Conservation (phyloP, 2,888 invertebrate genomes). For the Chorisops tibialis region DNA sequence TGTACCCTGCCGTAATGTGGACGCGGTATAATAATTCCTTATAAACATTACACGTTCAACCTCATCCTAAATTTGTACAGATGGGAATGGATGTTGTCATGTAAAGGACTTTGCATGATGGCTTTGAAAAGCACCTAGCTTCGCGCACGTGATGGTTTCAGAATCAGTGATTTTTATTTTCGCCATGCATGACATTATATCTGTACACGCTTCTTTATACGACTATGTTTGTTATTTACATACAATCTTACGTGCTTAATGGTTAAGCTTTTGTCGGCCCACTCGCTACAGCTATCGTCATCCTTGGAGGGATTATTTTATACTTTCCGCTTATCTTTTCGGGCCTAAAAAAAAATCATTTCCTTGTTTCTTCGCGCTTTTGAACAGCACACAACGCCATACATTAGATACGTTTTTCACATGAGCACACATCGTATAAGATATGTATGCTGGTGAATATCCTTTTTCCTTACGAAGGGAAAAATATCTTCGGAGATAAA, state of each 20-base stretch:
- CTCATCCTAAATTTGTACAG: not conserved
- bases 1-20: not conserved
- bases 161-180: too few relatives aligned
- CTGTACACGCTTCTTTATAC: too few relatives aligned
- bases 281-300: not conserved
- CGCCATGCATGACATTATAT: too few relatives aligned
- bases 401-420: conserved; percentile 21
- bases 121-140: not conserved
- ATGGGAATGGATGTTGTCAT: not conserved
- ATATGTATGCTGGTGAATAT: conserved; percentile 9
- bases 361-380: not conserved
- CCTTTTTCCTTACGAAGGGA: not conserved
- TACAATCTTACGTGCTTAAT: conserved; percentile 26
- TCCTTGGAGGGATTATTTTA: not conserved
- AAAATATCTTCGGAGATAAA: too few relatives aligned
- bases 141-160: not conserved
- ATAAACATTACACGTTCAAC: not conserved
- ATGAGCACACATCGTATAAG: conserved; percentile 20
- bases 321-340: conserved; percentile 17
- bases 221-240: conserved; percentile 28
- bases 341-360: conserved; percentile 1
- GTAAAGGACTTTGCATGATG: not conserved
- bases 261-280: conserved; percentile 27
- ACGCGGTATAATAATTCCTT: not conserved
- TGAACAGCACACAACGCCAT: not conserved